phyloP scores from a whole-genome alignment of 2,888 invertebrate species.

The Ametastegia equiseti region DNA sequence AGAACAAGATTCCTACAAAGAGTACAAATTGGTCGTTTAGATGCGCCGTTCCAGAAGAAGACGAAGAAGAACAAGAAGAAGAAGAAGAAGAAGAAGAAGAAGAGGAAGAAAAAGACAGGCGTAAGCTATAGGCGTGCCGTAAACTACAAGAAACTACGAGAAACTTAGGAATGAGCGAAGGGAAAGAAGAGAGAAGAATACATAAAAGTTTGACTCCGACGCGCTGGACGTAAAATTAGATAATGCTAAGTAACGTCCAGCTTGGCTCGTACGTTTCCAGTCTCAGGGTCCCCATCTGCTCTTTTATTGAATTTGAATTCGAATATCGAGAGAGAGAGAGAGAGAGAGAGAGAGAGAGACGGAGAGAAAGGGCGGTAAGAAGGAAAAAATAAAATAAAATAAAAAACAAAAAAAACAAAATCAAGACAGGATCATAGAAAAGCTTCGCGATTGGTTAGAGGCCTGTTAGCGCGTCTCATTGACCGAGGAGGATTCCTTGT shows the following conservation, averaged over 20 bases:
- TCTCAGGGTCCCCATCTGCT: constrained; percentile 22
- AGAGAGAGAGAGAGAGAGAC: neutral
- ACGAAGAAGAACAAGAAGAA: too few species aligned
- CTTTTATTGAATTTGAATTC: constrained; percentile 45
- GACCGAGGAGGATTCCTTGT: constrained; percentile 18
- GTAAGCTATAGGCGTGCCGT: constrained; percentile 52
- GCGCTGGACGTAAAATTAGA: constrained; percentile 47
- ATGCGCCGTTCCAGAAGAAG: constrained; percentile 51
- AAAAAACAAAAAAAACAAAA: neutral
- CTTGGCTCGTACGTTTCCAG: neutral
- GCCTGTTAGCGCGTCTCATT: constrained; percentile 27
- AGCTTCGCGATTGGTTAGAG: neutral
- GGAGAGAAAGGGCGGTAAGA: neutral
- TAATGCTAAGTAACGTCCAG: constrained; percentile 47
- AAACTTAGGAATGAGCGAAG: constrained; percentile 7
- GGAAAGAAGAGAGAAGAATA: constrained; percentile 52
- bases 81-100: too few species aligned
- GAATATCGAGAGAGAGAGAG: constrained; percentile 16
- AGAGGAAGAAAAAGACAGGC: too few species aligned
- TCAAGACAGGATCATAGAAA: neutral
- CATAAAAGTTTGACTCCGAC: constrained; percentile 45
- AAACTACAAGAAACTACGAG: constrained; percentile 49
- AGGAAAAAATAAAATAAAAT: too few species aligned
- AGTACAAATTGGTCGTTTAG: constrained; percentile 61
- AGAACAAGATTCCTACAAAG: constrained; percentile 56